Conservation (phyloP, 2,797 vertebrate species). For the Poeciliopsis presidionis region DNA sequence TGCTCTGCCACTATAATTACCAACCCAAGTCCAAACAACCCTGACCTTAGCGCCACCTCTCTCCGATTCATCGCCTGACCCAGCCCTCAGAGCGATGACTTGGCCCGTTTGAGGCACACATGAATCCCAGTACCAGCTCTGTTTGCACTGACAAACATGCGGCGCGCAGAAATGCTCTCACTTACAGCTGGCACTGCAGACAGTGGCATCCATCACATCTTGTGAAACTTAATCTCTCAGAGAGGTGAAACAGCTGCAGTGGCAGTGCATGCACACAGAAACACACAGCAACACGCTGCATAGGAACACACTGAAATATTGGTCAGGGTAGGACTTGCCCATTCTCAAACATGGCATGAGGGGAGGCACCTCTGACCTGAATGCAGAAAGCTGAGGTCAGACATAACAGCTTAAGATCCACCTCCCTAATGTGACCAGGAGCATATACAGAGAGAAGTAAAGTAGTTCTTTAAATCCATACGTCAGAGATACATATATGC, state of each 20-base stretch:
- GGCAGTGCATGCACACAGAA: slow-evolving; percentile 30
- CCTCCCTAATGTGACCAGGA: slow-evolving; percentile 22
- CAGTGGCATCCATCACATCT: slow-evolving; percentile 76
- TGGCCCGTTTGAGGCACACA: slow-evolving; percentile 26
- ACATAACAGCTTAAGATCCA: slow-evolving; percentile 50
- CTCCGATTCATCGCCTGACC: slow-evolving; percentile 40
- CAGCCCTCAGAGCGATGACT: slow-evolving; percentile 35
- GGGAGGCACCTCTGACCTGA: slow-evolving; percentile 66
- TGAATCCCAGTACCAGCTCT: slow-evolving; percentile 10
- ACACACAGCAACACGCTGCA: slow-evolving; percentile 17
- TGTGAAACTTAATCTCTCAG: slow-evolving; percentile 76
- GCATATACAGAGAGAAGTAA: background rate
- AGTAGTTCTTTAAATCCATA: background rate
- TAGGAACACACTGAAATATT: slow-evolving; percentile 50
- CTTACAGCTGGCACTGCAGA: slow-evolving; percentile 71
- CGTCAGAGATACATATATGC: background rate
- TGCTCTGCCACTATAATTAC: slow-evolving; percentile 67
- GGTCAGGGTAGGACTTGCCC: slow-evolving; percentile 60
- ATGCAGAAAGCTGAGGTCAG: slow-evolving; percentile 43
- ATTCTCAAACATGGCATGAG: slow-evolving; percentile 59
- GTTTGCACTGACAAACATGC: slow-evolving; percentile 43
- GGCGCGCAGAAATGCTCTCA: slow-evolving; percentile 30
- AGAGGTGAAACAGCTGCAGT: slow-evolving; percentile 74
- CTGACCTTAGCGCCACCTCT: slow-evolving; percentile 59
- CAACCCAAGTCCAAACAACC: slow-evolving; percentile 54